phyloP scores from a whole-genome alignment of 1,140 invertebrate genomes.

The Orchesella cincta region DNA sequence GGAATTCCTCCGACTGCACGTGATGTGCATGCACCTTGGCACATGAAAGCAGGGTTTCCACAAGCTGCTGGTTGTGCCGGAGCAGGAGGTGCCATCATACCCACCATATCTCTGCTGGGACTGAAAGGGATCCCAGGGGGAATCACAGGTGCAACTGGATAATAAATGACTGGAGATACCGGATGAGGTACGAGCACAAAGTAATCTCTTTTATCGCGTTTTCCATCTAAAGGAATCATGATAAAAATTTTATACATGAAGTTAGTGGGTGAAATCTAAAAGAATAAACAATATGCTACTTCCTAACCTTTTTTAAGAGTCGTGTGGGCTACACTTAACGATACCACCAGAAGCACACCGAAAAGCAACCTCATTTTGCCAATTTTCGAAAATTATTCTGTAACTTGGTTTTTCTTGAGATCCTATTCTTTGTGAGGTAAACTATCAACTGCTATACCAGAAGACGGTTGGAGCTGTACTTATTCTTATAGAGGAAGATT shows the following conservation, averaged over 20 bases:
- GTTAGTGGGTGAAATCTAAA: too few species aligned
- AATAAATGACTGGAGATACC: background rate
- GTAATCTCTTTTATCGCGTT: background rate
- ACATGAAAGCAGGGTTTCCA: constrained; percentile 26
- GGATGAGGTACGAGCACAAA: constrained; percentile 25
- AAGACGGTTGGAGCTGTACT: background rate
- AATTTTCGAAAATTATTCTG: background rate
- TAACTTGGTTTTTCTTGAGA: background rate
- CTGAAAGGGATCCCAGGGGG: background rate
- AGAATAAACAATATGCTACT: too few species aligned
- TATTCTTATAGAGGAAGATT: background rate
- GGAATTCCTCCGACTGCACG: constrained; percentile 30
- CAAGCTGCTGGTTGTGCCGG: background rate
- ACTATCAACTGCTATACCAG: background rate
- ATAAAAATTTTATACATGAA: background rate
- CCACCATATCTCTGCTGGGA: background rate
- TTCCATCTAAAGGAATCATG: background rate
- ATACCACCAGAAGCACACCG: constrained; percentile 32
- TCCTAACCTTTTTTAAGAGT: background rate
- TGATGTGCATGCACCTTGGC: constrained; percentile 30
- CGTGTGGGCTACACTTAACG: constrained; percentile 16
- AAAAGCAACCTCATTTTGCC: constrained; percentile 26
- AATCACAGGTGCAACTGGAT: background rate
- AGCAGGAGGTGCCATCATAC: background rate
- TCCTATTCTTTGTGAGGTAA: constrained; percentile 5